These are phyloP conservation scores for Luperina testacea DNA, from an alignment of 2,888 invertebrate genomes.

Conservation along the genomic window DNA sequence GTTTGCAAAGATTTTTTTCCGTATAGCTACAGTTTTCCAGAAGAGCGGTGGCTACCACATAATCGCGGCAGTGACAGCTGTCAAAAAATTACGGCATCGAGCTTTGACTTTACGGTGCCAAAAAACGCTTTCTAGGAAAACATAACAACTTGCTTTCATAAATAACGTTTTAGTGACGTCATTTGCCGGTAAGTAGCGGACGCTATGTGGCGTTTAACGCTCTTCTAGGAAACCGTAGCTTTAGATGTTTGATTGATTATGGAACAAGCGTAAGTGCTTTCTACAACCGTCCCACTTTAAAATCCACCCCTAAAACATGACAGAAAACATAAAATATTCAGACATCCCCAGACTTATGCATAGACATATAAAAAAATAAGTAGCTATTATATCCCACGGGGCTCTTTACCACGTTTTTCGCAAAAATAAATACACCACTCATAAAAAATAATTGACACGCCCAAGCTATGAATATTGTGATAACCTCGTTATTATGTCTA, in stretches of 20 bases:
- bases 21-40: background rate
- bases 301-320: background rate
- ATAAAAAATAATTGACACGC: conserved; percentile 79
- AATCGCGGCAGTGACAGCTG: background rate
- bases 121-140: background rate
- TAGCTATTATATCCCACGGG: conserved; percentile 60
- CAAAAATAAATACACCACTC: conserved; percentile 70
- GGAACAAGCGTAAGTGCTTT: background rate
- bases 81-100: background rate
- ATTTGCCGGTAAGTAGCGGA: background rate
- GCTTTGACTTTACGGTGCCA: background rate
- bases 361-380: conserved; percentile 57
- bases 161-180: background rate
- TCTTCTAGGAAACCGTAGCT: background rate
- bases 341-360: conserved; percentile 20
- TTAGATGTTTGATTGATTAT: background rate
- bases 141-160: background rate
- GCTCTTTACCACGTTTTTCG: conserved; percentile 63
- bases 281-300: background rate
- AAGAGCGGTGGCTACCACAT: background rate
- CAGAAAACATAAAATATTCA: conserved; percentile 39
- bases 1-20: background rate
- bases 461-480: conserved; percentile 76
- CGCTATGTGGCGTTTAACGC: background rate
- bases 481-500: conserved; percentile 73